Percentiles rank a stretch among this genome's conserved stretches.
Conservation (phyloP, 2,113 vertebrate species). For the Colinus virginianus region DNA sequence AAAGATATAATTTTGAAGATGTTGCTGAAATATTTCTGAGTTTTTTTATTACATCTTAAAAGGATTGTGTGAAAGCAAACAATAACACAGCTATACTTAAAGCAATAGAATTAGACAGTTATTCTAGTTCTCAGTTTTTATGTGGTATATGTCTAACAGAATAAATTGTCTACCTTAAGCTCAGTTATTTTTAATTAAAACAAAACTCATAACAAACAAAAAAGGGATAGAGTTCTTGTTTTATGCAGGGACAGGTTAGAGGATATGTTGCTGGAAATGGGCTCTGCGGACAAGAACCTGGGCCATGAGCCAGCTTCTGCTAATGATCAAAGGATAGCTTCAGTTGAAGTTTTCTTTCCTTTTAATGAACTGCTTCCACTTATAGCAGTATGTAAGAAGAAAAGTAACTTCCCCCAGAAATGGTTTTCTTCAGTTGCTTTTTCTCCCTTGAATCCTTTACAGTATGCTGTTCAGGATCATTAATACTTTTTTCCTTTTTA, state of each 20-base stretch:
- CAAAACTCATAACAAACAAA: neutral
- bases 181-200: neutral
- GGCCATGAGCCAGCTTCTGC: neutral
- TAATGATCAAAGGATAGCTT: neutral
- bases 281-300: too few relatives aligned
- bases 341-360: neutral
- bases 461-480: neutral
- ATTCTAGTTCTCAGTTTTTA: neutral
- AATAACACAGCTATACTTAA: neutral
- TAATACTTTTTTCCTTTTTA: neutral
- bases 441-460: neutral
- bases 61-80: neutral
- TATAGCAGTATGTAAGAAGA: neutral
- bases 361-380: neutral
- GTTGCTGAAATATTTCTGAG: neutral
- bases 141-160: neutral
- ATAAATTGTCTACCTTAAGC: neutral
- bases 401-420: neutral
- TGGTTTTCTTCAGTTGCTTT: neutral
- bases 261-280: too few relatives aligned
- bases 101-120: neutral
- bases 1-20: accelerated
- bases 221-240: neutral
- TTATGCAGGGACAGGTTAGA: neutral
- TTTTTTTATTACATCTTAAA: neutral